phyloP scores from a whole-genome alignment of 2,113 vertebrate species.

The Erinaceus europaeus region DNA sequence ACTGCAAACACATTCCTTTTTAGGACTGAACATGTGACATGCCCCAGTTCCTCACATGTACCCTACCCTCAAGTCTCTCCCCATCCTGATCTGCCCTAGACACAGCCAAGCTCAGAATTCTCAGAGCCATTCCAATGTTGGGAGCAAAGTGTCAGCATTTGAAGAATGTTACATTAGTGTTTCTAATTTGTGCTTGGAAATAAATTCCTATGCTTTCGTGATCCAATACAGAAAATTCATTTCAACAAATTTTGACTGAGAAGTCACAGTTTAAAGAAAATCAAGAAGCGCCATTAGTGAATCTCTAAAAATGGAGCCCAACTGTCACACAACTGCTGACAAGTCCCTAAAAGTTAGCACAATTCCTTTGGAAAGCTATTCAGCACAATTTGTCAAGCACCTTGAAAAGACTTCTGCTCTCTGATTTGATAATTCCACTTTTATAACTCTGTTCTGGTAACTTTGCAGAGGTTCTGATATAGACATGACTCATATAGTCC shows the following conservation, averaged over 20 bases:
- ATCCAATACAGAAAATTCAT: slow-evolving; percentile 35
- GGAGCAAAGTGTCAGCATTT: background rate
- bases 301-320: slow-evolving; percentile 28
- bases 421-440: slow-evolving; percentile 11
- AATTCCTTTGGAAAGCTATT: slow-evolving; percentile 29
- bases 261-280: background rate
- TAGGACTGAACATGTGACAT: background rate
- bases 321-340: background rate
- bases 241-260: slow-evolving; percentile 18
- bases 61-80: background rate
- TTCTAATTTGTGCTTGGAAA: slow-evolving; percentile 26
- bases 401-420: background rate
- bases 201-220: slow-evolving; percentile 37
- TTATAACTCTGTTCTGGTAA: slow-evolving; percentile 27
- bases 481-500: slow-evolving; percentile 21
- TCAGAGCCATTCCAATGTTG: background rate
- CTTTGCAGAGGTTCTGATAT: slow-evolving; percentile 18
- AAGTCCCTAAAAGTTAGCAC: background rate
- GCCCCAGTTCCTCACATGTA: background rate
- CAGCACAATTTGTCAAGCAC: slow-evolving; percentile 24
- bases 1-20: background rate
- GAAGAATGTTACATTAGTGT: background rate
- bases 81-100: background rate
- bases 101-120: background rate
- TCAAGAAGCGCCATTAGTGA: background rate